These are phyloP conservation scores for Tanaodytes sp. DNA, from an alignment of 2,888 invertebrate species.

Conservation along the genomic window DNA sequence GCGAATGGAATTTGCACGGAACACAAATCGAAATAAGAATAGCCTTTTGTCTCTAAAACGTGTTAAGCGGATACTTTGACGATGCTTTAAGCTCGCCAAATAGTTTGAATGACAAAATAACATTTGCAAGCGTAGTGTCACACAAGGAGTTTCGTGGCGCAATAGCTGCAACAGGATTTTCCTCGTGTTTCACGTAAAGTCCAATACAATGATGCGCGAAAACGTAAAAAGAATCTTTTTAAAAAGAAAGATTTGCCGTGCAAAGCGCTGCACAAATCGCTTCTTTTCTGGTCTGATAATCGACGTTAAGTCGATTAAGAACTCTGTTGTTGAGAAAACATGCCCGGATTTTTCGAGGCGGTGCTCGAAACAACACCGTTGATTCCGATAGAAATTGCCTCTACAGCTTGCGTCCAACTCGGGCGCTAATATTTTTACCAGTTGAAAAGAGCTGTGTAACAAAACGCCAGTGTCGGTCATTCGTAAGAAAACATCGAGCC, in stretches of 20 bases:
- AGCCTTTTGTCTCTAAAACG: slow-evolving; percentile 43
- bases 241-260: slow-evolving; percentile 51
- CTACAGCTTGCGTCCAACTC: slow-evolving; percentile 20
- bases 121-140: slow-evolving; percentile 52
- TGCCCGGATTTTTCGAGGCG: slow-evolving; percentile 30
- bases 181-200: slow-evolving; percentile 48
- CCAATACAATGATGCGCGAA: slow-evolving; percentile 45
- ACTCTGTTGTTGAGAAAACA: slow-evolving; percentile 46
- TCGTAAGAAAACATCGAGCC: too few species aligned
- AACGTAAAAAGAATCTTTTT: slow-evolving; percentile 46
- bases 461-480: too few species aligned
- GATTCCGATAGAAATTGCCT: slow-evolving; percentile 37
- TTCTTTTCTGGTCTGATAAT: slow-evolving; percentile 57
- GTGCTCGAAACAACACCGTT: slow-evolving; percentile 32
- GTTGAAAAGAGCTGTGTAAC: slow-evolving; percentile 14
- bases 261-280: slow-evolving; percentile 54
- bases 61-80: slow-evolving; percentile 47
- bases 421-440: slow-evolving; percentile 26
- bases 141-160: slow-evolving; percentile 47
- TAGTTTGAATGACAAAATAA: slow-evolving; percentile 53
- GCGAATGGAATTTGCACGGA: slow-evolving; percentile 10
- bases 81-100: slow-evolving; percentile 42
- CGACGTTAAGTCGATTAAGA: slow-evolving; percentile 58
- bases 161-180: slow-evolving; percentile 47
- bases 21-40: slow-evolving; percentile 45